Percentiles rank a stretch among this genome's conserved stretches.
Evolutionary conservation across 1,140 invertebrate species (phyloP).

Genomic region (Venustaconcha ellipsiformis): DNA sequence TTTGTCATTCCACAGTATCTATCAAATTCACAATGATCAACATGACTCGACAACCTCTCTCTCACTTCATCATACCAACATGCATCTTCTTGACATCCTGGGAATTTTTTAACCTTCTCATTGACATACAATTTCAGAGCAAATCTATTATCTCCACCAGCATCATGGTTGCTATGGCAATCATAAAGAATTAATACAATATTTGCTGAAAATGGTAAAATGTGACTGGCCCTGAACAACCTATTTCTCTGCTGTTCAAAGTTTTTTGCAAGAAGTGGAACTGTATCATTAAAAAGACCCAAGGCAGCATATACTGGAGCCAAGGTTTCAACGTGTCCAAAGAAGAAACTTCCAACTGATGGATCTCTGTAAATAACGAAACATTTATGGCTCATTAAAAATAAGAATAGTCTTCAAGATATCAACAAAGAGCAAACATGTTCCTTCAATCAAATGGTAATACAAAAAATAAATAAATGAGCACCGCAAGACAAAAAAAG

Average conservation of each 20-base stretch:
- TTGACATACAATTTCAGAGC: conserved; percentile 55
- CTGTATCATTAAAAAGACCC: conserved; percentile 79
- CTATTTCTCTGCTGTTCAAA: conserved; percentile 73
- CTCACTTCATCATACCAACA: conserved; percentile 47
- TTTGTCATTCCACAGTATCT: conserved; percentile 33
- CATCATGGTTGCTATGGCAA: conserved; percentile 46
- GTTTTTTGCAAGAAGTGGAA: conserved; percentile 75
- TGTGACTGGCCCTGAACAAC: conserved; percentile 80
- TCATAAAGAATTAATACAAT: conserved; percentile 83
- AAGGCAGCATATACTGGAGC: conserved; percentile 83
- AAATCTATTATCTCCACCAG: conserved; percentile 34
- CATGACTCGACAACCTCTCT: conserved; percentile 29
- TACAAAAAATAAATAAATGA: not conserved
- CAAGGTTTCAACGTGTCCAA: conserved; percentile 88
- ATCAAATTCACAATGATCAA: conserved; percentile 54
- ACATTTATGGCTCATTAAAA: not conserved
- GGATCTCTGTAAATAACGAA: conserved; percentile 33
- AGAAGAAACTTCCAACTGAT: conserved; percentile 78
- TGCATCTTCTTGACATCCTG: conserved; percentile 43
- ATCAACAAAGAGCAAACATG: not conserved
- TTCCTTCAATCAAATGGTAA: not conserved
- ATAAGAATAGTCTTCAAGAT: not conserved
- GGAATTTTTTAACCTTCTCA: conserved; percentile 47
- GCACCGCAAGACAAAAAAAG: not conserved
- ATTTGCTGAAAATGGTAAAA: conserved; percentile 87